These are phyloP conservation scores for Poliocrania exsul DNA, from an alignment of 2,797 vertebrate species.

Conservation along the genomic window DNA sequence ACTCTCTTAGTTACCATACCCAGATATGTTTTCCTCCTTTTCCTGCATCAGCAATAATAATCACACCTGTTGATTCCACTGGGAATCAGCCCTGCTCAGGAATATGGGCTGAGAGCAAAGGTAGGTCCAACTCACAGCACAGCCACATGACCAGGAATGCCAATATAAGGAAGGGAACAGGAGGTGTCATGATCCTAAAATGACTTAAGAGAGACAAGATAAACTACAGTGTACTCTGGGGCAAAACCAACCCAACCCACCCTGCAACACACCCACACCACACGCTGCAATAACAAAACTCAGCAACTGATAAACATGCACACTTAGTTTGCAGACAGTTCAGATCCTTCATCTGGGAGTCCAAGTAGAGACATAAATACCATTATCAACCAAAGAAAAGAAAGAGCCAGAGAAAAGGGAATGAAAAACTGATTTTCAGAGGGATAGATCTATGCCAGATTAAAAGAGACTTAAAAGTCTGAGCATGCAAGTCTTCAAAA, in stretches of 20 bases:
- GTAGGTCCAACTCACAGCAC: neutral
- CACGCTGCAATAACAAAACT: neutral
- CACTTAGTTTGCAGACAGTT: neutral
- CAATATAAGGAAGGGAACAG: fast-evolving
- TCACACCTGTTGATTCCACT: neutral
- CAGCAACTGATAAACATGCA: neutral
- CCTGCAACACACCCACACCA: neutral
- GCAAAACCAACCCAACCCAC: neutral
- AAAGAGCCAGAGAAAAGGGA: neutral
- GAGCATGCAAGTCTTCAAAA: neutral
- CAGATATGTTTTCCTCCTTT: neutral
- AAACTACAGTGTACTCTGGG: neutral
- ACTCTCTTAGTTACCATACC: neutral
- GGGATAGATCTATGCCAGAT: neutral
- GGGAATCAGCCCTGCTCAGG: neutral
- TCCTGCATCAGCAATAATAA: neutral
- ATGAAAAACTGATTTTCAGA: neutral
- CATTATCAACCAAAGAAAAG: neutral
- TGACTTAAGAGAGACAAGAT: neutral
- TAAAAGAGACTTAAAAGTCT: neutral
- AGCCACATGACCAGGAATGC: neutral
- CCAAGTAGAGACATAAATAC: neutral
- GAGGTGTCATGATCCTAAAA: fast-evolving
- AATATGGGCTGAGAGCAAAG: neutral
- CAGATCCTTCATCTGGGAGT: neutral